These are phyloP conservation scores for Polypedilum pembai DNA, from an alignment of 1,140 invertebrate genomes.

Conservation along the genomic window DNA sequence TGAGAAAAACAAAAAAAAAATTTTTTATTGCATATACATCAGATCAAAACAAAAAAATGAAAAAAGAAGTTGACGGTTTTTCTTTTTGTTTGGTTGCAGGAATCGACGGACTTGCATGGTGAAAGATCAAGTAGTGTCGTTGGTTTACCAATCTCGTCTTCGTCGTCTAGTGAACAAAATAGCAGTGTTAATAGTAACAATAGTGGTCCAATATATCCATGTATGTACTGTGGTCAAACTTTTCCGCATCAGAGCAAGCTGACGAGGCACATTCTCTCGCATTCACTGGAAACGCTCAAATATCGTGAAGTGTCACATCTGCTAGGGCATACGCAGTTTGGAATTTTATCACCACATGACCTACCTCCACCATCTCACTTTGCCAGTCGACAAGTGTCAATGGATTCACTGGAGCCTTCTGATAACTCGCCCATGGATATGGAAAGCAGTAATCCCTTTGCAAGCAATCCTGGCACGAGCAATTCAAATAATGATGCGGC, in stretches of 20 bases:
- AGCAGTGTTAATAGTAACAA: constrained; percentile 27
- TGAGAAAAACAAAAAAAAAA: neutral
- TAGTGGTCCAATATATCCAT: constrained; percentile 56
- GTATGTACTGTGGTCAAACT: constrained; percentile 78
- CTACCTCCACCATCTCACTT: constrained; percentile 41
- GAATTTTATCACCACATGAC: constrained; percentile 37
- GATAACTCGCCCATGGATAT: constrained; percentile 36
- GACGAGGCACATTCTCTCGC: constrained; percentile 77
- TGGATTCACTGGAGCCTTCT: constrained; percentile 32
- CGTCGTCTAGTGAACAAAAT: constrained; percentile 29
- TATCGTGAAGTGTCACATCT: constrained; percentile 64
- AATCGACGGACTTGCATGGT: constrained; percentile 60
- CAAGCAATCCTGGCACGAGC: constrained; percentile 42
- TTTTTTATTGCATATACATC: neutral
- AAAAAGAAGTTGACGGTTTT: constrained; percentile 83
- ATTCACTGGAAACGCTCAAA: constrained; percentile 76
- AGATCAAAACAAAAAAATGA: constrained; percentile 34
- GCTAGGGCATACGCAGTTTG: constrained; percentile 40
- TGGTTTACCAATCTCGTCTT: constrained; percentile 33
- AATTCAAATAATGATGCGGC: constrained; percentile 43
- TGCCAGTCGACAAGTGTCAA: constrained; percentile 46
- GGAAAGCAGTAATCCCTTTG: constrained; percentile 37
- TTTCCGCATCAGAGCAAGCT: constrained; percentile 84
- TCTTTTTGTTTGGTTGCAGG: constrained; percentile 84
- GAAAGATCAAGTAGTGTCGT: constrained; percentile 34